These are phyloP conservation scores for Phyto melanocephala DNA, from an alignment of 2,888 invertebrate species.

Conservation along the genomic window DNA sequence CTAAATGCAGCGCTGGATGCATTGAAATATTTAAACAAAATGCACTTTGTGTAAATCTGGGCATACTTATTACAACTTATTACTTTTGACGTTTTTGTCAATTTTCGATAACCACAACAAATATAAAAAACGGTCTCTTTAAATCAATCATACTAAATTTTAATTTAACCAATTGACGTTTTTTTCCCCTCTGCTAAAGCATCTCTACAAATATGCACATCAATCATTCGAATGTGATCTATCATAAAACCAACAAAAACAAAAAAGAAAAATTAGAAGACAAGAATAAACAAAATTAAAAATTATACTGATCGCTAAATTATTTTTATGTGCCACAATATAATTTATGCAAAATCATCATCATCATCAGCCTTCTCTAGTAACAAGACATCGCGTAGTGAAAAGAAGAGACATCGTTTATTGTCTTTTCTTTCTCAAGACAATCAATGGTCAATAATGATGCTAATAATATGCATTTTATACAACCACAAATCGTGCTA, in stretches of 20 bases:
- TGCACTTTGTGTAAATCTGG: background rate
- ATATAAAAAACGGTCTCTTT: background rate
- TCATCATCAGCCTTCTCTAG: conserved; percentile 22
- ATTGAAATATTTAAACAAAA: no score
- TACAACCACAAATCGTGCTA: conserved; percentile 57
- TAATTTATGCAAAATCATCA: conserved; percentile 58
- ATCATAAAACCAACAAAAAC: conserved; percentile 28
- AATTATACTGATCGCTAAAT: conserved; percentile 38
- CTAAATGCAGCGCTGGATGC: no score
- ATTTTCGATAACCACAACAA: background rate
- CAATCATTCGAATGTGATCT: conserved; percentile 46
- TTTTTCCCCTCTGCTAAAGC: background rate
- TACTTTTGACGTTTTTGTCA: background rate
- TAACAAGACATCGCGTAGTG: background rate
- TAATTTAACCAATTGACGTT: background rate
- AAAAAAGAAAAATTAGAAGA: background rate
- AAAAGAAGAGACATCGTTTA: conserved; percentile 11
- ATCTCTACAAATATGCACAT: conserved; percentile 23
- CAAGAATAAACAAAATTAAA: background rate
- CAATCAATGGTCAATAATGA: conserved; percentile 53
- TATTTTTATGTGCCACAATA: conserved; percentile 44
- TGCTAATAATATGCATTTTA: conserved; percentile 55
- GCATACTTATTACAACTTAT: background rate
- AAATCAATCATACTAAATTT: conserved; percentile 2
- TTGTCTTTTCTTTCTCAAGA: background rate